phyloP scores from a whole-genome alignment of 2,113 vertebrate species.

The Paedocypris sp. region DNA sequence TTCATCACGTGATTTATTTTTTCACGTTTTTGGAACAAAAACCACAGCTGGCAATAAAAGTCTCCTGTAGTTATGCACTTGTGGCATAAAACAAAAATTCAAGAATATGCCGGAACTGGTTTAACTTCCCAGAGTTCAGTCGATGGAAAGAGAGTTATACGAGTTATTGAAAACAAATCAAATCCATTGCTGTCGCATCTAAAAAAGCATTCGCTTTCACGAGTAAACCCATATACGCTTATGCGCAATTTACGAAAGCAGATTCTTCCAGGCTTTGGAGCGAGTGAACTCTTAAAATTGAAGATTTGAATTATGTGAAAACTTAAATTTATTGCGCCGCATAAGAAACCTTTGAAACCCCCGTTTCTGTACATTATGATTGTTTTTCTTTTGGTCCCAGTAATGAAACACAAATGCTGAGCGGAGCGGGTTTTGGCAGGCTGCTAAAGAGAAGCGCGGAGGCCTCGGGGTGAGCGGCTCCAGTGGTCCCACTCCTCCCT shows the following conservation, averaged over 20 bases:
- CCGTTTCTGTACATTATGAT: slow-evolving; percentile 25
- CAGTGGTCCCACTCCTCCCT: background rate
- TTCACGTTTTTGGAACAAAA: no score
- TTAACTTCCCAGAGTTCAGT: no score
- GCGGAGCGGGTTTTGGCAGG: slow-evolving; percentile 37
- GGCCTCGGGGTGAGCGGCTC: background rate
- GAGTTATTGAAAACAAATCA: no score
- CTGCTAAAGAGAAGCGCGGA: slow-evolving; percentile 15
- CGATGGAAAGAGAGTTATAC: no score
- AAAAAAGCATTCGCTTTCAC: slow-evolving; percentile 29
- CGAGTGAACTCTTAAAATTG: slow-evolving; percentile 39
- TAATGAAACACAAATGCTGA: slow-evolving; percentile 57
- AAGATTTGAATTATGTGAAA: slow-evolving; percentile 25
- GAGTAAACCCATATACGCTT: slow-evolving; percentile 29
- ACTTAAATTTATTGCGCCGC: slow-evolving; percentile 45
- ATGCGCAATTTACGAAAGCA: slow-evolving; percentile 29
- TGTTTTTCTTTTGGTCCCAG: slow-evolving; percentile 44
- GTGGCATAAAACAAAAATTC: no score
- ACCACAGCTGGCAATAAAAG: no score
- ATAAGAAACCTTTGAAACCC: slow-evolving; percentile 45
- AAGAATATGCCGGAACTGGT: no score
- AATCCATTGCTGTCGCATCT: no score
- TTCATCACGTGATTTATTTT: no score
- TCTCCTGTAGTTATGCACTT: no score
- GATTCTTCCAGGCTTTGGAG: no score